Base-by-base conservation (phyloP, 2,797 vertebrate genomes). In the Halcyon smyrnensis region DNA sequence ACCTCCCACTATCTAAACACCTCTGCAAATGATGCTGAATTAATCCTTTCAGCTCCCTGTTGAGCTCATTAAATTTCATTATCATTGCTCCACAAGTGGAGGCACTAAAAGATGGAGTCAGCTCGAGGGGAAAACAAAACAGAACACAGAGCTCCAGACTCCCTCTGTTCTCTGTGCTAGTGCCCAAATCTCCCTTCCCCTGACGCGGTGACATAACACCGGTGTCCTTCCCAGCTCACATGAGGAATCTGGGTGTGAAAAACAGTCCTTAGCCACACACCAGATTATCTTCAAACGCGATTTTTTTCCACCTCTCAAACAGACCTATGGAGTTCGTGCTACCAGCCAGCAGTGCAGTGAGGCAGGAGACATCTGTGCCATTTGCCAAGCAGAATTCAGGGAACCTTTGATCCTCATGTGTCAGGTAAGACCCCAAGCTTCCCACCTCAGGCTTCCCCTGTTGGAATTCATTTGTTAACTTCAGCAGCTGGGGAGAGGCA, bases 351-450 rank as follows among this genome's bases (percentile, higher is more conserved):
- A 99, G 97, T 99, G 99, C 98, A 99, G 97, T 8, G 99, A 99
- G 97, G 99, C 99, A 0, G 99, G 99, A 0, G 99, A 99, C 24
- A 98, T 99, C 97, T 99, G 99, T 77, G 99, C 99, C 77, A 99
- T 99, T 93, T 99, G 99, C 98, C 99, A 99, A 97, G 98, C 98
- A 2, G 99, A 99, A 89, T 99, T 99, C 98, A 98, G 98, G 97
- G 99, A 99, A 15, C 99, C 99, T 32, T 65, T 99, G 34, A 98
- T 99, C 85, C 99, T 99, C 10, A 97, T 99, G 91, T 99, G 99
- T 97, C 99, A 99, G 99, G 99, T 99, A 97, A 98, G 94, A 25
- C 6, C 43, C 45, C 28, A 6, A 3, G 12, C 14, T 18, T 79
- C 32, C 27, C 69, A 45, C 3, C 0, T 41, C 23, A 8, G 7